Base-by-base conservation (phyloP, 2,888 invertebrate species). In the Helleia helle region DNA sequence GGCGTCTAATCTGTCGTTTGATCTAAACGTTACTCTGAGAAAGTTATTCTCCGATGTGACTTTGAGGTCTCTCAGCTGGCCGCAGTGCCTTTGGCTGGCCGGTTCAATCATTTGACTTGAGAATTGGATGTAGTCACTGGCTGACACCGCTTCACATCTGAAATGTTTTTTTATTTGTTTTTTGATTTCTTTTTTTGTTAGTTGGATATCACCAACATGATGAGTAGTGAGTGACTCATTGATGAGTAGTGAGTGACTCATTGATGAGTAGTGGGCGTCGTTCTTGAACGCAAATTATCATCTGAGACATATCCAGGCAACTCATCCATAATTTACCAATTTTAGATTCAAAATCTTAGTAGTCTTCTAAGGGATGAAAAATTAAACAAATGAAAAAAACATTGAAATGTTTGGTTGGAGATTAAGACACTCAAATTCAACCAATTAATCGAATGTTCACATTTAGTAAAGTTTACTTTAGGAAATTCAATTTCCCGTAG, bases 91-190 rank as follows among this genome's bases (percentile, higher is more conserved):
- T 9, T 90, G 87, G 69, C 93, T 94, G 49, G 94, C 86, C 64
- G 96, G 93, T 40, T 91, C 88, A 24, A 93, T 89, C 87, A 94
- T 90, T 70, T 93, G 96, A 81, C 96, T 97, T 13, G 96, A 96
- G 71, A 99, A 96, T 65, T 97, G 95, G 5, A 99, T 92, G 77
- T 93, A 97, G 75, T 99, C 99, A 59, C 97, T 97, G 12, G 95
- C 94, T 3, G 96, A 93, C 39, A 91, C 87, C 36, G 92, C 92
- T 59, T 94, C 93, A 67, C 98, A 99, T 43, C 97, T 98, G 80
- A 8, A 71, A 76, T 36, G 47, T 7, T 34, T 8, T 15, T 30
- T n/a, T n/a, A n/a, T n/a, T n/a, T n/a, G 30, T 15, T 15, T 8
- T 2, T 12, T 8, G 12, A 38, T 27, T 28, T 34, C 28, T 18